phyloP scores from a whole-genome alignment of 2,113 vertebrate species.

The Lepus americanus region DNA sequence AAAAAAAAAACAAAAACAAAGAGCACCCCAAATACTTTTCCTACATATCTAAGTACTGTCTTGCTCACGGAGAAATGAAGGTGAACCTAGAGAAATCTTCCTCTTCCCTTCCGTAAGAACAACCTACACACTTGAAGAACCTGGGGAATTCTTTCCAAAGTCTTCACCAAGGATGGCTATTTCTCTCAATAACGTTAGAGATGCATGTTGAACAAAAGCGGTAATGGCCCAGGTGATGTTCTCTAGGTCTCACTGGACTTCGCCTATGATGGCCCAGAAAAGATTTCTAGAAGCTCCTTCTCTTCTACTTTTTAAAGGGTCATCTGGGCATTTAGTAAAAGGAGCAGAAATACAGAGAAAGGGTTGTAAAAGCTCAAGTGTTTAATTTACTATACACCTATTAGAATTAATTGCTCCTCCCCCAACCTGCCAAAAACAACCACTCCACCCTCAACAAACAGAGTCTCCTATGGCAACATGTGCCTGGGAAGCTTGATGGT shows the following conservation, averaged over 20 bases:
- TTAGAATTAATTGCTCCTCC: conserved; percentile 84
- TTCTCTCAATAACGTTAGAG: neutral
- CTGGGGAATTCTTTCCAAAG: neutral
- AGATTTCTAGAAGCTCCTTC: conserved; percentile 77
- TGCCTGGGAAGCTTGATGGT: conserved; percentile 84
- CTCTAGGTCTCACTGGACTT: neutral
- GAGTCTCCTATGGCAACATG: conserved; percentile 86
- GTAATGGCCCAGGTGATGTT: neutral
- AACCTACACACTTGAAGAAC: neutral
- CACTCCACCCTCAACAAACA: conserved; percentile 89
- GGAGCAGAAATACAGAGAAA: conserved; percentile 66
- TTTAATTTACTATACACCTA: conserved; percentile 83
- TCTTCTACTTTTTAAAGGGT: conserved; percentile 58
- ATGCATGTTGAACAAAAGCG: neutral
- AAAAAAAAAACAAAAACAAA: conserved; percentile 47
- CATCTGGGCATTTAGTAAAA: conserved; percentile 60
- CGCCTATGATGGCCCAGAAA: conserved; percentile 63
- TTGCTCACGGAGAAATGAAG: neutral
- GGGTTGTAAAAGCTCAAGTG: conserved; percentile 52
- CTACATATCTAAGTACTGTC: neutral
- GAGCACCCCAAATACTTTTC: neutral
- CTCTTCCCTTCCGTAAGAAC: neutral
- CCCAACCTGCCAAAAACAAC: conserved; percentile 71
- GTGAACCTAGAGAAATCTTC: neutral
- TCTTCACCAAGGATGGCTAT: neutral